Base-by-base conservation (phyloP, 2,113 vertebrate genomes). In the Lamprologus sp. region DNA sequence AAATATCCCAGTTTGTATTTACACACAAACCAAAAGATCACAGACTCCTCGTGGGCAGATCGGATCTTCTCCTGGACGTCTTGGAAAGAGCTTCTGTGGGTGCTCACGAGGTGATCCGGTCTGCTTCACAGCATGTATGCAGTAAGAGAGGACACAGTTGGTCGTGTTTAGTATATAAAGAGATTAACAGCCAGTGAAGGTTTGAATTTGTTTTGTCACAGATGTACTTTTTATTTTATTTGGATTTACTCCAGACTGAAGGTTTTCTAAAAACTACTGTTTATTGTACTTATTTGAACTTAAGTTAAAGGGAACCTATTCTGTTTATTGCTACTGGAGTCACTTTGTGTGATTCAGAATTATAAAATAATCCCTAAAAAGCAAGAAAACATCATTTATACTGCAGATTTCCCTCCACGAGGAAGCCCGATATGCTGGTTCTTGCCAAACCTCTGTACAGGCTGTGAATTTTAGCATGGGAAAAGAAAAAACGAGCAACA, bases 231-330 rank as follows among this genome's bases (percentile, higher is more conserved):
- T 42, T 28, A 15, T 28, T 83, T 91, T 85, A 37, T 28, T 82
- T 90, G 81, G 68, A 68, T 87, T 84, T 90, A 58, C 45, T 81
- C 14, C 4, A 91, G 90, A 87, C 91, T 88, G 84, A 90, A 89
- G 70, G 63, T 90, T 91, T 92, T 85, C 9, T 82, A 86, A 73
- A 15, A 82, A 82, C 26, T 5, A 3, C 6, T 23, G 82, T 81
- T 83, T 68, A 68, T 56, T 84, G 55, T 79, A 14, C 40, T n/a
- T 26, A 37, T 56, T 37, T 53, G 12, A 54, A 53, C 7, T 17
- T 26, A 7, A 37, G 26, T 53, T 77, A 45, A 68, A 58, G 21
- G 21, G 51, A 31, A 55, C 17, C 26, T 77, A n/a, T 31, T 77
- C 10, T 77, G 7, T 49, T 47, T 75, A 14, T 12, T 47, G 42